Evolutionary conservation across 2,797 vertebrate species (phyloP).

Genomic region (Phyllotis vaccarum): DNA sequence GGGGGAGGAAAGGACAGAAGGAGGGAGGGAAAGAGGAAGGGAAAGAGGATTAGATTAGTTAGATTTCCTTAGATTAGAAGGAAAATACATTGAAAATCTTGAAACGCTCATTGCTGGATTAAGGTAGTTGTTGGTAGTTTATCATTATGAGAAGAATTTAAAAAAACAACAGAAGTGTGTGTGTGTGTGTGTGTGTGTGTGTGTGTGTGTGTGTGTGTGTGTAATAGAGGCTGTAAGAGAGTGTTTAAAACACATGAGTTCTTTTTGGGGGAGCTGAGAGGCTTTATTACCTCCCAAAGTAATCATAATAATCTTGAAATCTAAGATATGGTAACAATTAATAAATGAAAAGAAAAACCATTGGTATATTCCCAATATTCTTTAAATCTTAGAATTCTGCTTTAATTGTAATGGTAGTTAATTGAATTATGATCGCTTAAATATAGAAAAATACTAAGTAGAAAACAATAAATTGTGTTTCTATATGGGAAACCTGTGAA

Average conservation of each 20-base stretch:
- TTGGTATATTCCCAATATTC: background rate
- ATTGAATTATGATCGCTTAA: conserved; percentile 40
- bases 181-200: background rate
- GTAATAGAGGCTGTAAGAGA: background rate
- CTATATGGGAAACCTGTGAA: background rate
- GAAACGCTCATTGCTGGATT: conserved; percentile 42
- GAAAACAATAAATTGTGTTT: conserved; percentile 11
- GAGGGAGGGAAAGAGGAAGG: background rate
- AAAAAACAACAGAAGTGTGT: background rate
- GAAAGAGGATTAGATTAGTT: no score
- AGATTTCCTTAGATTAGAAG: conserved; percentile 47
- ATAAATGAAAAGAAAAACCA: conserved; percentile 40
- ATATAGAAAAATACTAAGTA: conserved; percentile 40
- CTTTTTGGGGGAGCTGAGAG: background rate
- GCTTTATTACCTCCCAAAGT: background rate
- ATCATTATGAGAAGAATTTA: conserved; percentile 31
- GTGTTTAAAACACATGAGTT: background rate
- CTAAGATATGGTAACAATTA: background rate
- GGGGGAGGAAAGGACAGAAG: background rate
- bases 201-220: no score
- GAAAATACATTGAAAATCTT: conserved; percentile 9
- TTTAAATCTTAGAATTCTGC: conserved; percentile 5
- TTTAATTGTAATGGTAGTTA: conserved; percentile 46
- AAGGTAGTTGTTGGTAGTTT: conserved; percentile 13
- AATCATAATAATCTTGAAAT: conserved; percentile 42